These are phyloP conservation scores for Watsonalla binaria DNA, from an alignment of 2,888 invertebrate species.

Conservation along the genomic window DNA sequence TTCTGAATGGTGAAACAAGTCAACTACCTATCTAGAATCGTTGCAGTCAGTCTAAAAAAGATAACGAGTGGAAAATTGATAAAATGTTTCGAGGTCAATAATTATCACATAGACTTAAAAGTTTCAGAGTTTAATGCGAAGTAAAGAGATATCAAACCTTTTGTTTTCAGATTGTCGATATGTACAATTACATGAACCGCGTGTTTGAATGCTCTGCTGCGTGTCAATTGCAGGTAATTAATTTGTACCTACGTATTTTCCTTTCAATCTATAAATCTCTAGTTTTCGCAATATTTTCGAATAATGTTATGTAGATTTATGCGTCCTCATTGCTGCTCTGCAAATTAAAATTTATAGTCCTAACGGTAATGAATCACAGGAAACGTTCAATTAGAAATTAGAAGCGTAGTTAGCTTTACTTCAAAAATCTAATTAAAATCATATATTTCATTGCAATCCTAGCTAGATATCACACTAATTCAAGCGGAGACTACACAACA, in stretches of 20 bases:
- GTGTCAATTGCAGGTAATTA: conserved; percentile 30
- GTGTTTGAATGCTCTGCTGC: conserved; percentile 17
- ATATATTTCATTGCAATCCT: neutral
- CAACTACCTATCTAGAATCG: too few relatives aligned
- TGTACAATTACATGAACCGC: conserved; percentile 9
- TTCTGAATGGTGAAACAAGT: too few relatives aligned
- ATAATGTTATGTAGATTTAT: conserved; percentile 6
- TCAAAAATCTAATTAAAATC: neutral
- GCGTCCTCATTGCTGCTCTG: neutral
- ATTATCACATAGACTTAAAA: too few relatives aligned
- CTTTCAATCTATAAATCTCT: neutral
- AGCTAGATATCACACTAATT: neutral
- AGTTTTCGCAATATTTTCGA: neutral
- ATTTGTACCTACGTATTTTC: conserved; percentile 11
- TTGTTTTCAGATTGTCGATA: conserved; percentile 18
- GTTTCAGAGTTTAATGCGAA: too few relatives aligned
- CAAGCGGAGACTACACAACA: neutral
- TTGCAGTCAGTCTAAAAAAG: too few relatives aligned
- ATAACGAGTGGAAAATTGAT: too few relatives aligned
- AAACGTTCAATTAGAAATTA: neutral
- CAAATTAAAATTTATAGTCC: neutral
- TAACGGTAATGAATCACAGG: neutral
- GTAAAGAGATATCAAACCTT: neutral
- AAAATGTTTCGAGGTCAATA: too few relatives aligned
- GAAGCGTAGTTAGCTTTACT: too few relatives aligned